Evolutionary conservation across 2,113 vertebrate species (phyloP).

Genomic region (Esox niger): DNA sequence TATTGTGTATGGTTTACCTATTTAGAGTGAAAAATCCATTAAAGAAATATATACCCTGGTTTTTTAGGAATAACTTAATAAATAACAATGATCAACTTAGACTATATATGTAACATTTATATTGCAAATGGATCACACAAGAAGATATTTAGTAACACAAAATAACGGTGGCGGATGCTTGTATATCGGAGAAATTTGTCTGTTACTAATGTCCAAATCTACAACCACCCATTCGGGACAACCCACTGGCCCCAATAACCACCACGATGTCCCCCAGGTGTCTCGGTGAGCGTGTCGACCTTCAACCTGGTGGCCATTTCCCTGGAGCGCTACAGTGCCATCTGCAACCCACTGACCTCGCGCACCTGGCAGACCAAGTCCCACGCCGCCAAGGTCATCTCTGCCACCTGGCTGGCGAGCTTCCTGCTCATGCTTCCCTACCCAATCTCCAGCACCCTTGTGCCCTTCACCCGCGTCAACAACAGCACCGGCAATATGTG

Average conservation of each 20-base stretch:
- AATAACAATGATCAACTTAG: too few species aligned
- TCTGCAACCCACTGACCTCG: slow-evolving; percentile 93
- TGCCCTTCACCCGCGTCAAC: slow-evolving; percentile 84
- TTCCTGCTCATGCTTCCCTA: slow-evolving; percentile 94
- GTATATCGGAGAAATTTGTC: too few species aligned
- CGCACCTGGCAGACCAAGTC: slow-evolving; percentile 96
- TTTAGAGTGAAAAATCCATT: too few species aligned
- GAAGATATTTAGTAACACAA: too few species aligned
- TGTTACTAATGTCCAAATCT: too few species aligned
- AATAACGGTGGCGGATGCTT: too few species aligned
- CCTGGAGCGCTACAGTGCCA: slow-evolving; percentile 94
- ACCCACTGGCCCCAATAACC: background rate
- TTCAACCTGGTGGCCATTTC: slow-evolving; percentile 97
- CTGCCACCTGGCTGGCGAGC: slow-evolving; percentile 87
- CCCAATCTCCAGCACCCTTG: slow-evolving; percentile 87
- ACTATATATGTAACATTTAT: too few species aligned
- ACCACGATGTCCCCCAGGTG: slow-evolving; percentile 66
- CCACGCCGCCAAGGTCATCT: slow-evolving; percentile 91
- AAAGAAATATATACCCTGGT: too few species aligned
- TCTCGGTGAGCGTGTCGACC: slow-evolving; percentile 94
- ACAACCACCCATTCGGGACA: too few species aligned
- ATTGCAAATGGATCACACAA: too few species aligned
- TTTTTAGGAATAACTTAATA: too few species aligned
- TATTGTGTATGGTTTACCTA: too few species aligned
- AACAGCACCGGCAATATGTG: slow-evolving; percentile 95